Conservation (phyloP, 2,113 vertebrate genomes). For the Herpetotheres cachinnans region DNA sequence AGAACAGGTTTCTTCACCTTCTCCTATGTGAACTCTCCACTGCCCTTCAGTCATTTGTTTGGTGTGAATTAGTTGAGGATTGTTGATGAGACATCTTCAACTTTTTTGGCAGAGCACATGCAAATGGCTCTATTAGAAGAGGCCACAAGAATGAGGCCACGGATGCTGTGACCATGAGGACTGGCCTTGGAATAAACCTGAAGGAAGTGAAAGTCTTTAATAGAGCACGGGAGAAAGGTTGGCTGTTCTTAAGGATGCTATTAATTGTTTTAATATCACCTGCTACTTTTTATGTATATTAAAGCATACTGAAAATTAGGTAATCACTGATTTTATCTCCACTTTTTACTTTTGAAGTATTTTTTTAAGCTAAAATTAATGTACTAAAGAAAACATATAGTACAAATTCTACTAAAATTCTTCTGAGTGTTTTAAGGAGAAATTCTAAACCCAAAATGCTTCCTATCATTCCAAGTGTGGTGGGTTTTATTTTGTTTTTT, state of each 20-base stretch:
- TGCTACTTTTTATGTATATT: background rate
- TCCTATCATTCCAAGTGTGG: background rate
- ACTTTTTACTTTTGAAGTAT: background rate
- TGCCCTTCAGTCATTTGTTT: conserved; percentile 66
- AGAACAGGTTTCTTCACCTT: conserved; percentile 47
- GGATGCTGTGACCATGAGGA: conserved; percentile 90
- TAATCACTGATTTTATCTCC: background rate
- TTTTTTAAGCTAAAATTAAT: background rate
- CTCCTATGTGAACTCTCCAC: conserved; percentile 29
- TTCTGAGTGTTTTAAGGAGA: background rate
- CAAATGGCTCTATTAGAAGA: conserved; percentile 94
- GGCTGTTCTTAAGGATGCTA: conserved; percentile 67
- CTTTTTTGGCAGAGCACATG: conserved; percentile 88
- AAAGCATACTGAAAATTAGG: background rate
- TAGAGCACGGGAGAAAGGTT: conserved; percentile 96
- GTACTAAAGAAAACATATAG: background rate
- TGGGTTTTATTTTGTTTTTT: background rate
- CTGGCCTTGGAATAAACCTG: conserved; percentile 94
- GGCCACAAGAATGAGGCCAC: conserved; percentile 90
- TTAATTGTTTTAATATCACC: conserved; percentile 33
- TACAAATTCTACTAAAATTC: background rate
- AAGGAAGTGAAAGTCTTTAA: conserved; percentile 98
- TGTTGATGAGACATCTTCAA: conserved; percentile 69
- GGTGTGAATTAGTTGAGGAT: conserved; percentile 71
- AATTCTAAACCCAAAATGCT: background rate